phyloP scores from a whole-genome alignment of 2,113 vertebrate species.

The Odontesthes bonariensis region DNA sequence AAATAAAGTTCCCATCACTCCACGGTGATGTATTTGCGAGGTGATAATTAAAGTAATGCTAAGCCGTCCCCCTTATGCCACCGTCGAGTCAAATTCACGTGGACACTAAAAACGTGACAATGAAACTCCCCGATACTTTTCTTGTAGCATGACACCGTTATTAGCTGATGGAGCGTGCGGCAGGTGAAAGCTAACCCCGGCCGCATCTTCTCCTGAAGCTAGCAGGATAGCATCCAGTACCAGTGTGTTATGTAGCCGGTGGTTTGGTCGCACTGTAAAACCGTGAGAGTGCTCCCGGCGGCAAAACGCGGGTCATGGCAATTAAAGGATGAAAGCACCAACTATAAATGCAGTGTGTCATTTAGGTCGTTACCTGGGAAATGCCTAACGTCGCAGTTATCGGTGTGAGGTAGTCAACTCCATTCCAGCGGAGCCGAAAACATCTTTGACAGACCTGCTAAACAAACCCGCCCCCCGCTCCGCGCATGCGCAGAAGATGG shows the following conservation, averaged over 20 bases:
- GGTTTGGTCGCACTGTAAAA: neutral
- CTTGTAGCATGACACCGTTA: neutral
- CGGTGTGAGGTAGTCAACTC: neutral
- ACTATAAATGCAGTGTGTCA: neutral
- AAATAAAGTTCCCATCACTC: neutral
- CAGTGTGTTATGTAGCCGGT: neutral
- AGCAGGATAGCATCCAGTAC: conserved; percentile 30
- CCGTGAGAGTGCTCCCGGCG: neutral
- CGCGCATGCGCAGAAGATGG: conserved; percentile 52
- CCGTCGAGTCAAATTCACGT: neutral
- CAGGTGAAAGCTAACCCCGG: neutral
- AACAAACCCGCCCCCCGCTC: conserved; percentile 8
- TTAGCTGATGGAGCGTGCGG: neutral
- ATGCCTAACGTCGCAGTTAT: neutral
- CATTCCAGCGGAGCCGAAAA: conserved; percentile 21
- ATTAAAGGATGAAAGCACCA: neutral
- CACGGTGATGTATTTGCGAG: neutral
- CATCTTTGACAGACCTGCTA: neutral
- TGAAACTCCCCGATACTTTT: neutral
- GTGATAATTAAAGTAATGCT: neutral
- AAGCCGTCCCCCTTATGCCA: neutral
- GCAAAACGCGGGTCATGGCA: neutral
- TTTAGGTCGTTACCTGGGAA: conserved; percentile 37
- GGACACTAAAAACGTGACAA: neutral
- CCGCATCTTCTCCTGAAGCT: neutral